These are phyloP conservation scores for Ambastaia sidthimunki DNA, from an alignment of 2,797 vertebrate species.

Conservation along the genomic window DNA sequence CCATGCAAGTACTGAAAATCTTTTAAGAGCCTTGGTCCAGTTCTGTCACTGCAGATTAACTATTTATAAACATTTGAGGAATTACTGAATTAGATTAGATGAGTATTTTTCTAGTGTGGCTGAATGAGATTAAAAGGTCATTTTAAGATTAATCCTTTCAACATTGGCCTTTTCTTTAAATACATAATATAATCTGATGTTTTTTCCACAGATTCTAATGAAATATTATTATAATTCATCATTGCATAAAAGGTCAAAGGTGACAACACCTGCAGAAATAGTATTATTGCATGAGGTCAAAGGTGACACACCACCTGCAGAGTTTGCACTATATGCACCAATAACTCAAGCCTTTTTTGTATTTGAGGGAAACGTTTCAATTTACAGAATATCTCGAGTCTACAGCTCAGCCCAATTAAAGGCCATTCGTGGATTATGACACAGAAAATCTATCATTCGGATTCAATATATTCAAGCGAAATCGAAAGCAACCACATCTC, in stretches of 20 bases:
- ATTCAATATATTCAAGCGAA: conserved; percentile 6
- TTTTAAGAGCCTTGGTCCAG: conserved; percentile 5
- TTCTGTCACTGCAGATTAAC: conserved; percentile 65
- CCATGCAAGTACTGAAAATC: conserved; percentile 22
- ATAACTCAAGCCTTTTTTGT: not conserved
- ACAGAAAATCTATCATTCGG: conserved; percentile 12
- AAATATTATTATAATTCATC: conserved; percentile 2
- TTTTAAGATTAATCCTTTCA: conserved; percentile 77
- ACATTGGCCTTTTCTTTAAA: conserved; percentile 69
- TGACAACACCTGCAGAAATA: not conserved
- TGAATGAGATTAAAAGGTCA: conserved; percentile 75
- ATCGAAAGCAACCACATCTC: not conserved
- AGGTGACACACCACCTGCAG: not conserved
- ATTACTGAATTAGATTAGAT: conserved; percentile 71
- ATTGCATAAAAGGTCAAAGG: conserved; percentile 12
- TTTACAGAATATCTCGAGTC: not conserved
- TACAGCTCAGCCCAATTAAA: conserved; percentile 14
- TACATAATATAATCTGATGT: conserved; percentile 73
- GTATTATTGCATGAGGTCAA: not conserved
- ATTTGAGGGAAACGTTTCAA: conserved; percentile 1
- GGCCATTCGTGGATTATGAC: conserved; percentile 10
- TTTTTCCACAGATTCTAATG: conserved; percentile 67
- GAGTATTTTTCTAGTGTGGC: conserved; percentile 70
- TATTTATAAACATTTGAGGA: conserved; percentile 64
- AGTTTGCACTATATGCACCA: not conserved